Base-by-base conservation (phyloP, 2,888 invertebrate species). In the Thalpophila matura region DNA sequence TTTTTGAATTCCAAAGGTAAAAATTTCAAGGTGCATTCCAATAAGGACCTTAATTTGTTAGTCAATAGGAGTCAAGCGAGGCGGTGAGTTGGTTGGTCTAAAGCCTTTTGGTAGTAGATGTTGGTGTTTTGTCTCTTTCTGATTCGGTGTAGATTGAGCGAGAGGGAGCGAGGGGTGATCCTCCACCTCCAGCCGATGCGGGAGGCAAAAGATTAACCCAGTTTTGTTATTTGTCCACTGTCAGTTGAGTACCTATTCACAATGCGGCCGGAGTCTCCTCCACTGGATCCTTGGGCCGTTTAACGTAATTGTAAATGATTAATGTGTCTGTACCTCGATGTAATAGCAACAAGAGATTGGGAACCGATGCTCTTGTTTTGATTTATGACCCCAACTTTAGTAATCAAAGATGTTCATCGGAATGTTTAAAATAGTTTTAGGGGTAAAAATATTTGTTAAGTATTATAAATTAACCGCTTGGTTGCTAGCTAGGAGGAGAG, bases 141-240 rank as follows among this genome's bases (percentile, higher is more conserved):
- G 85, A 87, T 91, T 86, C 81, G 82, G 85, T 87, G 81, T 69
- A 51, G 76, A 53, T 50, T 73, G 89, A 93, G 83, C 85, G 92
- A 87, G 93, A 92, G 80, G 86, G 69, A 68, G 60, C 42, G 67
- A 77, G 82, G 93, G 94, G 93, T 90, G 92, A 88, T 81, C 87
- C 91, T 89, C 92, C 86, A 88, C 89, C 92, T 91, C 92, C 86
- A 66, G 77, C 73, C 85, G 77, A 86, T 69, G 86, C 91, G 93
- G 94, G 94, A 90, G 94, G 94, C 90, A 90, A 94, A 94, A 94
- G 94, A 94, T 95, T 95, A 95, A 95, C 94, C 94, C 92, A 95
- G 94, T 95, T 94, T 94, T 93, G 94, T 94, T 94, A 94, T 95
- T 95, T 95, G 94, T 95, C 94, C 94, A 94, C 93, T 94, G 94